Evolutionary conservation across 2,888 invertebrate genomes (phyloP).

Genomic region (Heliconius ismenius): DNA sequence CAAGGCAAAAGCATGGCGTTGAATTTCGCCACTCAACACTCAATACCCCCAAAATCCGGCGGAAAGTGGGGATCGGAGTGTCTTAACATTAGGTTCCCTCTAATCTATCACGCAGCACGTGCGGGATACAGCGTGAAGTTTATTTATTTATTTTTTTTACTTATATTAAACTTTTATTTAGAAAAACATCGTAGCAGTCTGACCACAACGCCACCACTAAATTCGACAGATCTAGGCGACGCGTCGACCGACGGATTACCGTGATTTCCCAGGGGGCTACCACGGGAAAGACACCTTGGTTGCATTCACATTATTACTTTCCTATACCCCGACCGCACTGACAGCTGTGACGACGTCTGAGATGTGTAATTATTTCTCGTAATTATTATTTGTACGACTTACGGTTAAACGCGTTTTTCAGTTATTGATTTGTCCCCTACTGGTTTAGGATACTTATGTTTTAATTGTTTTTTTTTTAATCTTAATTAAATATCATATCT

Average conservation of each 20-base stretch:
- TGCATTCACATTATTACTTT: slow-evolving; percentile 78
- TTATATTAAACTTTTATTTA: neutral
- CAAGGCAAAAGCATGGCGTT: no score
- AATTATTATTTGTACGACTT: slow-evolving; percentile 41
- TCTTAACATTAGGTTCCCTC: no score
- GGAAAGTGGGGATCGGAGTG: no score
- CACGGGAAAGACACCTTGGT: slow-evolving; percentile 78
- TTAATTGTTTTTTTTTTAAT: neutral
- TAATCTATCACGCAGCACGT: no score
- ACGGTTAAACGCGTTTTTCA: slow-evolving; percentile 24
- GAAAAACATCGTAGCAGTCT: slow-evolving; percentile 2
- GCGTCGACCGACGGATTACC: slow-evolving; percentile 76
- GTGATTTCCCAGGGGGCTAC: slow-evolving; percentile 80
- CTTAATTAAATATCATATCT: neutral
- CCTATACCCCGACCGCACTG: slow-evolving; percentile 58
- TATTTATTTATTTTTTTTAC: no score
- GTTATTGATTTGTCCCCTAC: slow-evolving; percentile 7
- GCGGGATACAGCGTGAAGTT: no score
- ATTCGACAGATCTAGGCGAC: slow-evolving; percentile 68
- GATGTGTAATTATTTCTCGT: slow-evolving; percentile 67
- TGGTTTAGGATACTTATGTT: neutral
- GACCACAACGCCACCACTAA: slow-evolving; percentile 53
- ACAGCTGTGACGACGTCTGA: slow-evolving; percentile 56
- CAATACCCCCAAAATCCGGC: no score
- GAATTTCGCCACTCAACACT: no score